phyloP scores from a whole-genome alignment of 2,113 vertebrate genomes.

The Chlorodrepanis virens region DNA sequence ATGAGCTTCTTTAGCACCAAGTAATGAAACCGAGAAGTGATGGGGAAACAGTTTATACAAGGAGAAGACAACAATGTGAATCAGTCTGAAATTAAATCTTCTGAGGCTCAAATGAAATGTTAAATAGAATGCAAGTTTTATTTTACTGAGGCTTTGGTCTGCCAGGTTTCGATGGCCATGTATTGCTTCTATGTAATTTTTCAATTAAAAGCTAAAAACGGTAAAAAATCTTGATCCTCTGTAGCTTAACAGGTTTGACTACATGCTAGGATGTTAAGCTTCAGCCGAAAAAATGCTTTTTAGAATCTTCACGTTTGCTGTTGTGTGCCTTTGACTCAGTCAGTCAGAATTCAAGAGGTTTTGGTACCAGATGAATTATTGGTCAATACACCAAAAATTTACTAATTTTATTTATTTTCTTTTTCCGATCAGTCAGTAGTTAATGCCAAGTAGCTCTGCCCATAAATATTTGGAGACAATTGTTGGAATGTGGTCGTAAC shows the following conservation, averaged over 20 bases:
- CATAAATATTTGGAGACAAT: conserved; percentile 53
- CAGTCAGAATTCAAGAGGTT: neutral
- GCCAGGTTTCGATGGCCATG: neutral
- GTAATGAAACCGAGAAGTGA: neutral
- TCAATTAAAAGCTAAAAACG: neutral
- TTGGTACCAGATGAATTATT: neutral
- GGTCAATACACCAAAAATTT: neutral
- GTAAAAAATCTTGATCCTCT: neutral
- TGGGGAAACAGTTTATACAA: neutral
- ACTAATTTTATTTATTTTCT: neutral
- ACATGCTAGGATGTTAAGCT: neutral
- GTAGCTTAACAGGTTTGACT: neutral
- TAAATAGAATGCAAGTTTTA: neutral
- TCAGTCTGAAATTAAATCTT: neutral
- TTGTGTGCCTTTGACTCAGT: neutral
- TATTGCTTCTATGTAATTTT: neutral
- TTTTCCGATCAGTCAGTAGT: neutral
- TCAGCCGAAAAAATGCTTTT: neutral
- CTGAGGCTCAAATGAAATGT: neutral
- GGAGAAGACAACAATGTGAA: neutral
- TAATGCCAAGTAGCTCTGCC: neutral
- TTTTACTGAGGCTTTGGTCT: neutral
- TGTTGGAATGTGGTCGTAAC: conserved; percentile 45
- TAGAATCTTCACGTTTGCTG: neutral
- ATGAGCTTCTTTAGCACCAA: neutral